Evolutionary conservation across 2,113 vertebrate genomes (phyloP).

Genomic region (Balaeniceps rex): DNA sequence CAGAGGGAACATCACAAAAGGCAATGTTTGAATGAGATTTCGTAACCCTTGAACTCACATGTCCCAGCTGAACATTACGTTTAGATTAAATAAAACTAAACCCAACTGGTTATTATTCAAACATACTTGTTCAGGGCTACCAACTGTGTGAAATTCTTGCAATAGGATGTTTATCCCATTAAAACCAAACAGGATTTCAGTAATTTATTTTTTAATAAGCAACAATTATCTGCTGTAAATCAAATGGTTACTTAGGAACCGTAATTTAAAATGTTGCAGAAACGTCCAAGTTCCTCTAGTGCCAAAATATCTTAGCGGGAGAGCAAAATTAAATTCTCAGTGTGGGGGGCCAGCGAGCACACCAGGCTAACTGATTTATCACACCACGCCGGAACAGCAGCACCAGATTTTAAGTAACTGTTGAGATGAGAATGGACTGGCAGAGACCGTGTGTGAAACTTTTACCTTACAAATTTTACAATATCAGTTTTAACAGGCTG

Average conservation of each 20-base stretch:
- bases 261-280: slow-evolving; percentile 12
- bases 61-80: background rate
- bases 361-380: background rate
- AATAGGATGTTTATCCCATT: slow-evolving; percentile 50
- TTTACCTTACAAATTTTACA: background rate
- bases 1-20: background rate
- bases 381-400: background rate
- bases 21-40: background rate
- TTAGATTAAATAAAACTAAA: slow-evolving; percentile 47
- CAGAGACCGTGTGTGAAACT: background rate
- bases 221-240: slow-evolving; percentile 49
- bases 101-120: background rate
- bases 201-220: slow-evolving; percentile 40
- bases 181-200: slow-evolving; percentile 57
- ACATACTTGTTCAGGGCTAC: background rate
- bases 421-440: background rate
- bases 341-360: background rate
- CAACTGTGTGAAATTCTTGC: slow-evolving; percentile 34
- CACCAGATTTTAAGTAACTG: background rate
- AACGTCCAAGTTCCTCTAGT: background rate
- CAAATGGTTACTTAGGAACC: slow-evolving; percentile 28
- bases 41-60: background rate
- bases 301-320: background rate
- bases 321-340: background rate
- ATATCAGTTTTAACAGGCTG: background rate